Evolutionary conservation across 2,797 vertebrate genomes (phyloP).

Genomic region (Xiphorhynchus erythropygius): DNA sequence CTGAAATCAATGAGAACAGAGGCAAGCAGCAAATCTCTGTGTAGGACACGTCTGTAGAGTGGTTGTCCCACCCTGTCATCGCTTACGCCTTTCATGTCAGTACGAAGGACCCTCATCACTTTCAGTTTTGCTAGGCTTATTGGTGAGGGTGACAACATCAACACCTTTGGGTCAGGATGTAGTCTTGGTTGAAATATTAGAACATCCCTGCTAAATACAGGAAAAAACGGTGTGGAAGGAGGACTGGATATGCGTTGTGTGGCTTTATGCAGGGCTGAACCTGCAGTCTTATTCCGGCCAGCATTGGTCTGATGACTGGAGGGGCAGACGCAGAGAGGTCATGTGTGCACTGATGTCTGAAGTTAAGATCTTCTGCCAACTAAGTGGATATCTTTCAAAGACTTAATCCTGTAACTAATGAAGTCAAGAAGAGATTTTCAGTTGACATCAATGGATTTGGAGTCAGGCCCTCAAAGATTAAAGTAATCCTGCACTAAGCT

Average conservation of each 20-base stretch:
- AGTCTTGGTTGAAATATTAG: not conserved
- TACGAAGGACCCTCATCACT: not conserved
- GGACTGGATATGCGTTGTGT: not conserved
- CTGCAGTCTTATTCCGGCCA: not conserved
- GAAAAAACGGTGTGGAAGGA: not conserved
- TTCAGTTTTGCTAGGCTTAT: not conserved
- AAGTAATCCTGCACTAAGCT: slow-evolving; percentile 41
- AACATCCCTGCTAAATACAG: not conserved
- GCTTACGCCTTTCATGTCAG: not conserved
- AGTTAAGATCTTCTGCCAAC: slow-evolving; percentile 40
- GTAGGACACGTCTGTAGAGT: fast-evolving
- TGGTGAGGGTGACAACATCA: not conserved
- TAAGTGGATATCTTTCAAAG: slow-evolving; percentile 30
- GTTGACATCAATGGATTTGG: slow-evolving; percentile 17
- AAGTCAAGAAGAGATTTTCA: slow-evolving; percentile 50
- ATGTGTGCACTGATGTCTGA: slow-evolving; percentile 20
- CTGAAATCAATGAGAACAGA: not conserved
- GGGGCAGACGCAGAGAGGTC: not conserved
- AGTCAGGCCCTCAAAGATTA: slow-evolving; percentile 38
- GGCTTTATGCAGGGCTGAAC: not conserved
- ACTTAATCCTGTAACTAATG: slow-evolving; percentile 41
- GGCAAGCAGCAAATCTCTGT: not conserved
- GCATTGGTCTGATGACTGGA: not conserved
- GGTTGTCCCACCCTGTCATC: fast-evolving
- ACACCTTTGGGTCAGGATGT: not conserved